Evolutionary conservation across 2,888 invertebrate species (phyloP).

Genomic region (Tenthredo mesomela): DNA sequence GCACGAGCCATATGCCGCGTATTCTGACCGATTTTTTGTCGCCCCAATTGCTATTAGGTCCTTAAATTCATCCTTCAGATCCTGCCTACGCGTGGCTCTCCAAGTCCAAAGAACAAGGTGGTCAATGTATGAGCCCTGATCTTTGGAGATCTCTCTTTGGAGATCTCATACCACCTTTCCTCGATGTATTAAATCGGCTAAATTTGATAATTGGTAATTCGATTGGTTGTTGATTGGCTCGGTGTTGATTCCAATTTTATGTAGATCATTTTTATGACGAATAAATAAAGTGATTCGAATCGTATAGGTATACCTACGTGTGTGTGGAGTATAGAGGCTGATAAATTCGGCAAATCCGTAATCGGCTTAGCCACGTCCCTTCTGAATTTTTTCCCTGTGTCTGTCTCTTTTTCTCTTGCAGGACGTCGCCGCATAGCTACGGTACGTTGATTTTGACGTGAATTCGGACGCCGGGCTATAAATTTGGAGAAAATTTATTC

Average conservation of each 20-base stretch:
- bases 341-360: conserved; percentile 47
- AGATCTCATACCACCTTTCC: neutral
- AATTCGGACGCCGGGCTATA: conserved; percentile 41
- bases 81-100: neutral
- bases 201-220: neutral
- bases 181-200: neutral
- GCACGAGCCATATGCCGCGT: conserved; percentile 59
- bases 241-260: neutral
- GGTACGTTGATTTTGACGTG: conserved; percentile 46
- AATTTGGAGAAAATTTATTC: conserved; percentile 47
- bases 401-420: neutral
- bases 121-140: neutral
- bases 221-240: neutral
- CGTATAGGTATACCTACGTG: neutral
- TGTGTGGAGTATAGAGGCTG: conserved; percentile 11
- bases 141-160: neutral
- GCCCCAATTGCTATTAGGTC: neutral
- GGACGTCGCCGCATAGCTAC: neutral
- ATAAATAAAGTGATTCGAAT: neutral
- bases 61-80: neutral
- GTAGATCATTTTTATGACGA: neutral
- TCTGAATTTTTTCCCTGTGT: neutral
- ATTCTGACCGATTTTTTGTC: conserved; percentile 61
- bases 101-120: neutral
- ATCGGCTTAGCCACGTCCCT: conserved; percentile 45